Base-by-base conservation (phyloP, 2,888 invertebrate species). In the Silvanus unidentatus region DNA sequence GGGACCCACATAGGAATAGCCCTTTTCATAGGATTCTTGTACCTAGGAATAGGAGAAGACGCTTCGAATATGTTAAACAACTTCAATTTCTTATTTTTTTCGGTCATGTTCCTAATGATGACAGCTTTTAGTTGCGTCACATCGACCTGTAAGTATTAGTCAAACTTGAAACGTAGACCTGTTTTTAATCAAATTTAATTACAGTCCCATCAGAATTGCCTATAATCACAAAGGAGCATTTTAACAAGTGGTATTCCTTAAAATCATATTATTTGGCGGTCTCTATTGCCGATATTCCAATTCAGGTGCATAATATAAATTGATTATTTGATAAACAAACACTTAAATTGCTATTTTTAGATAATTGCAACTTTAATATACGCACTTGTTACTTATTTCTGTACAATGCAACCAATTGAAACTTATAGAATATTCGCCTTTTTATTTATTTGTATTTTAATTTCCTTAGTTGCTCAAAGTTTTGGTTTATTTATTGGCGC, bases 61-160 rank as follows among this genome's bases (percentile, higher is more conserved):
- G 94, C 91, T 0, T 79, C 80, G 42, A 82, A 89, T 67, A 83
- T 86, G 12, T 75, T 86, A 52, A 86, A 92, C 68, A 97, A 91
- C 68, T 88, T 87, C 63, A 90, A 89, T 64, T 88, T 88, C 65
- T 76, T 94, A 22, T 95, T 92, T 75, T 96, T 93, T 73, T 86
- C 87, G 49, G 80, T 93, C 41, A 86, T 97, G 81, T 97, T 96
- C 71, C 78, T 95, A 42, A 93, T 95, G 88, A 92, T 91, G 69
- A 93, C 91, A 4, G 88, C 96, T 1, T 90, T 95, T 70, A 94
- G 90, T 73, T 84, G 92, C 10, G 88, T 92, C 44, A 81, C 89
- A 37, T 82, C 95, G 16, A 88, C 86, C 53, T 95, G 96, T 96
- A 77, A 88, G 91, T 82, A 47, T 43, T 16, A 11, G 37, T 45